Base-by-base conservation (phyloP, 2,888 invertebrate species). In the Thyatira batis region DNA sequence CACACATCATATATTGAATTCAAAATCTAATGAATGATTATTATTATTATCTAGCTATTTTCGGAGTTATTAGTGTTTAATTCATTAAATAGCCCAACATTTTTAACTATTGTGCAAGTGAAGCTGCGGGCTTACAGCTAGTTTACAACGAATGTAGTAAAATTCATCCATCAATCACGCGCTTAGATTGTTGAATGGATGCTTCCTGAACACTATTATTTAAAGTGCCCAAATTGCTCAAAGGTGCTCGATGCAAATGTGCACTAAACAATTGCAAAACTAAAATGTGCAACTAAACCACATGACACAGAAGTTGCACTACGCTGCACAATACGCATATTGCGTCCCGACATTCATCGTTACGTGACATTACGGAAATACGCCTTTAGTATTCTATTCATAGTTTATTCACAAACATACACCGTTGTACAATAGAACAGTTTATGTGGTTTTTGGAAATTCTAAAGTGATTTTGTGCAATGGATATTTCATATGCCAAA, bases 241-340 rank as follows among this genome's bases (percentile, higher is more conserved):
- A 39, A 39, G 39, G 39, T 39, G 39, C 17, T 13, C 39, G 17
- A 39, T 39, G 39, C 39, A 39, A 39, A 39, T 39, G 17, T 39
- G 39, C 39, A 39, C 8, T 39, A 51, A 27, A 46, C 51, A 46
- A 52, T 49, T 54, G 57, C 52, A 49, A n/a, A 45, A 28, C 33
- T 52, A 50, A 65, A 65, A 65, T 68, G 65, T 68, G 67, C 67
- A 65, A 63, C 17, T 46, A 17, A 65, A 63, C 17, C 49, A 17
- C 39, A 39, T 39, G 13, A 39, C 39, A 39, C 39, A 39, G 17
- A 33, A 33, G 33, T 33, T n/a, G 33, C 33, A 33, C n/a, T 27
- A 27, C 27, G 27, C 9, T 9, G 27, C 8, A 27, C 27, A 27
- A 30, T 11, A 11, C 11, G 27, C 59, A 59, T 58, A 60, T 60